Base-by-base conservation (phyloP, 2,888 invertebrate genomes). In the Torymus aiolomorphi region DNA sequence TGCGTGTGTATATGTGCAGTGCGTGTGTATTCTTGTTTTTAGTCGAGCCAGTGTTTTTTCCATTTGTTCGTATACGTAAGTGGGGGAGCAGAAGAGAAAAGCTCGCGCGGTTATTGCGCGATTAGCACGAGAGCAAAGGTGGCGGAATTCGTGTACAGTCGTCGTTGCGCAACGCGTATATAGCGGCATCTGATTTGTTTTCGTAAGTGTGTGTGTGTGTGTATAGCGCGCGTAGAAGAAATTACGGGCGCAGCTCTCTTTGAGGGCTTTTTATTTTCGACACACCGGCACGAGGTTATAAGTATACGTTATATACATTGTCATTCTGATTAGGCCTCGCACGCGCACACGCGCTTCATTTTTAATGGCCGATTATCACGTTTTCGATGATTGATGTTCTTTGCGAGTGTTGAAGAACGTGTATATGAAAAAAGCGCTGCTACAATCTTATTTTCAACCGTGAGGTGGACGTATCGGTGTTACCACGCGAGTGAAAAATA, bases 311-410 rank as follows among this genome's bases (percentile, higher is more conserved):
- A n/a, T n/a, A n/a, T 42, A 20, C n/a, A 71, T 61, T 61, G 71
- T 67, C 20, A 71, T 71, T 71, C 24, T n/a, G 51, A 59, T 51
- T 61, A 61, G 51, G 16, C 18, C 8, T 56, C n/a, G 14, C 4
- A 10, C 20, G 20, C n/a, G 14, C 4, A 10, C 12, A 42, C 42
- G 8, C 42, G 5, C 8, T 42, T 42, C 5, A 8, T 59, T 71
- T 71, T 61, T 67, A 67, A 71, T 42, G 57, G 61, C 2, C 54
- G 13, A 71, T 71, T 61, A 71, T 71, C 71, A 61, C 20, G 59
- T 59, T 59, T 2, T 49, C 10, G 8, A 24, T 67, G 67, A 67
- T 54, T 67, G 54, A 67, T 67, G 67, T 13, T 5, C 16, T 42
- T 42, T 42, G 42, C 42, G 8, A 42, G 42, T 42, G 42, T 42